Conservation (phyloP, 2,797 vertebrate species). For the Microctenopoma lineatum region DNA sequence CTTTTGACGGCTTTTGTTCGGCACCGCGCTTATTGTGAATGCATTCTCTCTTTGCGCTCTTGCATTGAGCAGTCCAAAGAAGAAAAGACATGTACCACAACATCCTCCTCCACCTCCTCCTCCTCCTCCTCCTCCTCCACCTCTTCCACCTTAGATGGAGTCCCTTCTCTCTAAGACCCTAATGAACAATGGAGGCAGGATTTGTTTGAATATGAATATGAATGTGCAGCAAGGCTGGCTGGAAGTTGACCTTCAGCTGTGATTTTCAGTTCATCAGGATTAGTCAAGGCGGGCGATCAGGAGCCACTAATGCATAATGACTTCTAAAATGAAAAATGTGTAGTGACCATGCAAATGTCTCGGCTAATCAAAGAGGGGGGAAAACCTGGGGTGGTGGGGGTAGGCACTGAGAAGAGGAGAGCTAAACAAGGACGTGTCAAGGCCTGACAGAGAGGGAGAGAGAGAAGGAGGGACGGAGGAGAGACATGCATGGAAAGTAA, state of each 20-base stretch:
- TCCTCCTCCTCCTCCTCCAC: constrained; percentile 60
- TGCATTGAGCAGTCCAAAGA: constrained; percentile 58
- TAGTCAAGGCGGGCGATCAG: constrained; percentile 99
- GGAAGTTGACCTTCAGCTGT: constrained; percentile 99
- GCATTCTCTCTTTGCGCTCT: constrained; percentile 56
- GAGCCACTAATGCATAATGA: constrained; percentile 99
- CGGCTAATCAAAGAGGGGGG: constrained; percentile 99
- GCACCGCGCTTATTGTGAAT: constrained; percentile 59
- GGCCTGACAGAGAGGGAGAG: constrained; percentile 87
- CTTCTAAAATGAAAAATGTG: constrained; percentile 99
- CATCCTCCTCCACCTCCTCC: constrained; percentile 62
- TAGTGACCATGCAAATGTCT: constrained; percentile 99
- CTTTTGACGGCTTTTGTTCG: constrained; percentile 85
- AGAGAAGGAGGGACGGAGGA: constrained; percentile 87
- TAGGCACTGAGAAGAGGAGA: constrained; percentile 87
- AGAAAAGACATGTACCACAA: constrained; percentile 75
- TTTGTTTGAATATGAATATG: constrained; percentile 99
- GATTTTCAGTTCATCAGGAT: constrained; percentile 99
- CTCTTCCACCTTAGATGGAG: constrained; percentile 75
- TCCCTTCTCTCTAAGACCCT: constrained; percentile 83
- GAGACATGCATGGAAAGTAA: constrained; percentile 98
- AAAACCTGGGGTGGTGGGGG: constrained; percentile 87
- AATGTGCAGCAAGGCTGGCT: constrained; percentile 94
- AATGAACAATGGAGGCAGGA: constrained; percentile 98
- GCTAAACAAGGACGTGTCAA: constrained; percentile 99